A percentile compares a stretch with the other conserved stretches of the same genome.
These are phyloP conservation scores for Tyto alba DNA, from an alignment of 2,113 vertebrate species.

Conservation along the genomic window DNA sequence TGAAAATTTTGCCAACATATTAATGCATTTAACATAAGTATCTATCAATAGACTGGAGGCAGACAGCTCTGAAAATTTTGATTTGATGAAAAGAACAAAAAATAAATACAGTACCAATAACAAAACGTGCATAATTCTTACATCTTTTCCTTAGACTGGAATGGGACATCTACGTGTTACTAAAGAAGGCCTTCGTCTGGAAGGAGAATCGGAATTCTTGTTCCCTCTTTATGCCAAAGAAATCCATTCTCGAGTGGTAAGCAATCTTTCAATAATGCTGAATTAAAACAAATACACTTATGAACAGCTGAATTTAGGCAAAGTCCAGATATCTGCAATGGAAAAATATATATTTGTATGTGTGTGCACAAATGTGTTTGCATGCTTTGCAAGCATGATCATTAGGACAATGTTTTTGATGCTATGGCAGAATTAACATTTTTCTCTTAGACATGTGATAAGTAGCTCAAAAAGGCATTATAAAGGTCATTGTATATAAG, in stretches of 20 bases:
- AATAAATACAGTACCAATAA: background rate
- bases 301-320: background rate
- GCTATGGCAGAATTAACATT: background rate
- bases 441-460: background rate
- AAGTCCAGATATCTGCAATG: background rate
- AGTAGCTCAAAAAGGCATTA: background rate
- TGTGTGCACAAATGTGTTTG: background rate
- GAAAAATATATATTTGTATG: background rate
- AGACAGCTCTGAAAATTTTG: background rate
- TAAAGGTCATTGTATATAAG: background rate
- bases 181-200: slow-evolving; percentile 85
- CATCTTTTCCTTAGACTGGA: slow-evolving; percentile 77
- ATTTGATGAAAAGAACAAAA: background rate
- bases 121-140: background rate
- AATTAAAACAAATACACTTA: background rate
- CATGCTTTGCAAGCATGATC: background rate
- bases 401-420: background rate
- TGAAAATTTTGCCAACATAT: background rate
- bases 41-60: background rate
- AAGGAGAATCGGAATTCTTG: slow-evolving; percentile 96
- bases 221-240: slow-evolving; percentile 91
- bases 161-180: slow-evolving; percentile 90
- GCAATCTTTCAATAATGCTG: background rate
- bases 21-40: too few relatives aligned
- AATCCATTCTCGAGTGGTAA: slow-evolving; percentile 92